Percentiles rank a stretch among this genome's conserved stretches.
phyloP scores from a whole-genome alignment of 2,113 vertebrate species.

The Globicephala melas region DNA sequence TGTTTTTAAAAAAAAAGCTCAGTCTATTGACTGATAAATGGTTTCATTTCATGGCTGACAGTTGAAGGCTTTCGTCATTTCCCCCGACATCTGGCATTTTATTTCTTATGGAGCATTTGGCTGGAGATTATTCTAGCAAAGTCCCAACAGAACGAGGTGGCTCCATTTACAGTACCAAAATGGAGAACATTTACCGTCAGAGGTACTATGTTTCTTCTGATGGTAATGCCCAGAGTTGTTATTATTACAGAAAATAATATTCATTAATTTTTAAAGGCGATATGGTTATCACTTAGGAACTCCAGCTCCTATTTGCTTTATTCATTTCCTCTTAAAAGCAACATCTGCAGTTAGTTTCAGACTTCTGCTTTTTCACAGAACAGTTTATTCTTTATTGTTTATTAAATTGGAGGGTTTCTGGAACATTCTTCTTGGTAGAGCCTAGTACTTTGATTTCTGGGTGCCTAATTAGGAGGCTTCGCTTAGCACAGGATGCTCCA shows the following conservation, averaged over 20 bases:
- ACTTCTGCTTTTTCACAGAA: not conserved
- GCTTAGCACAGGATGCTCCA: not conserved
- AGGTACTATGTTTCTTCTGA: not conserved
- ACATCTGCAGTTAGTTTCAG: slow-evolving; percentile 6
- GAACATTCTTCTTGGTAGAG: not conserved
- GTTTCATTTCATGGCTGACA: not conserved
- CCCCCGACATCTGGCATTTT: not conserved
- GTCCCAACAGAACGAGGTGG: not conserved
- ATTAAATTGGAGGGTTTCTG: not conserved
- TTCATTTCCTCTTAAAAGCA: slow-evolving; percentile 30
- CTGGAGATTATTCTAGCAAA: slow-evolving; percentile 1
- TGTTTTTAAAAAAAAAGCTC: not conserved
- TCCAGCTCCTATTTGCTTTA: not conserved
- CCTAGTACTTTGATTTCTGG: not conserved
- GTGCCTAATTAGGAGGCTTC: not conserved
- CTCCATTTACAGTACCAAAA: not conserved
- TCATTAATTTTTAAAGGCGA: slow-evolving; percentile 46
- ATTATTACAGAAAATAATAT: slow-evolving; percentile 33
- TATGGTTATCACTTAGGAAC: slow-evolving; percentile 1
- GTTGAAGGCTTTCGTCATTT: slow-evolving; percentile 28
- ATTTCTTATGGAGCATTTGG: slow-evolving; percentile 32
- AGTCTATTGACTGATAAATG: not conserved
- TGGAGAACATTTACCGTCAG: slow-evolving; percentile 7
- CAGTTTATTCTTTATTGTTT: slow-evolving; percentile 40
- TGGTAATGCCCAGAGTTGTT: not conserved